Conservation (phyloP, 2,797 vertebrate genomes). For the Pempheris klunzingeri region DNA sequence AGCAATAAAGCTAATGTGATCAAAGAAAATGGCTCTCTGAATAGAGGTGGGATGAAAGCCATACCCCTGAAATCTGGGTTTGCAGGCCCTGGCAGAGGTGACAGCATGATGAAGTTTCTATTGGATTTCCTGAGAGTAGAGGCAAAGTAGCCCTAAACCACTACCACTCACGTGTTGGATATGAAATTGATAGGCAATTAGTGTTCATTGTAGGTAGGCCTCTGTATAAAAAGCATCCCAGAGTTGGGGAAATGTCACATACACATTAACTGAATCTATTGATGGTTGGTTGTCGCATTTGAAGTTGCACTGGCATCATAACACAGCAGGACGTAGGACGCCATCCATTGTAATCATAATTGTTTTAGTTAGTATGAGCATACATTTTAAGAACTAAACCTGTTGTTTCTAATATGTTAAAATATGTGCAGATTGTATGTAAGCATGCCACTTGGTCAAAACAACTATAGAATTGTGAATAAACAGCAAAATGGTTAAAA, state of each 20-base stretch:
- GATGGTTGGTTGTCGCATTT: background rate
- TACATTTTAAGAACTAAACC: background rate
- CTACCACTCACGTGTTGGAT: slow-evolving; percentile 58
- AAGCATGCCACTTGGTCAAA: background rate
- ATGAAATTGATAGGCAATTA: slow-evolving; percentile 76
- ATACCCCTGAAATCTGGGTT: slow-evolving; percentile 81
- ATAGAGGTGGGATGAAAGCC: slow-evolving; percentile 84
- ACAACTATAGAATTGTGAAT: background rate
- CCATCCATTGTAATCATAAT: background rate
- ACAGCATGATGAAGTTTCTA: slow-evolving; percentile 84
- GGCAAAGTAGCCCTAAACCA: slow-evolving; percentile 75
- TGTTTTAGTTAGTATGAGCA: background rate
- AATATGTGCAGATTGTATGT: background rate
- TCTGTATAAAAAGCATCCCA: slow-evolving; percentile 32
- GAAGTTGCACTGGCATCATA: background rate
- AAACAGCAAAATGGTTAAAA: background rate
- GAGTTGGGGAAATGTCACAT: slow-evolving; percentile 1
- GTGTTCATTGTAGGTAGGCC: slow-evolving; percentile 51
- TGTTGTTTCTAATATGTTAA: background rate
- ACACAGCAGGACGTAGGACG: background rate
- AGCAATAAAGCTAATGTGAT: slow-evolving; percentile 89
- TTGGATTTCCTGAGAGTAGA: slow-evolving; percentile 77
- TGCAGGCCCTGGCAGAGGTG: slow-evolving; percentile 80
- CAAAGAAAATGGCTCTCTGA: slow-evolving; percentile 86
- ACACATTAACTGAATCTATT: background rate